These are phyloP conservation scores for Thecophora atra DNA, from an alignment of 2,888 invertebrate genomes.

Conservation along the genomic window DNA sequence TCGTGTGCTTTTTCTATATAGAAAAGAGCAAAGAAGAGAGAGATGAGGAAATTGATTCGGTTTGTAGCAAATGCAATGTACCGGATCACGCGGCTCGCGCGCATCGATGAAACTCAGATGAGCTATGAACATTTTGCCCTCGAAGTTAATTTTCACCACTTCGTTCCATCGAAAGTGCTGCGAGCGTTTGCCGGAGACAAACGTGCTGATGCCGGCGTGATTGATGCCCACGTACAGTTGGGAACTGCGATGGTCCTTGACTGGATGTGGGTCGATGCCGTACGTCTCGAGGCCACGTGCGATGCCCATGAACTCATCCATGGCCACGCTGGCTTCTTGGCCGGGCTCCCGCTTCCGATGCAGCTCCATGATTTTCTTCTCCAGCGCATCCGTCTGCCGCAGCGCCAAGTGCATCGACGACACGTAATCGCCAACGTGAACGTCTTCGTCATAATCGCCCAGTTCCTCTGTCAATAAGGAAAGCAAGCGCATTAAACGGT, in stretches of 20 bases:
- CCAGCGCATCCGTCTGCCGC: conserved; percentile 91
- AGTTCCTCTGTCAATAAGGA: conserved; percentile 83
- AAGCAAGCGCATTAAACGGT: too few relatives aligned
- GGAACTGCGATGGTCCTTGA: conserved; percentile 94
- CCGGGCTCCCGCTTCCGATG: conserved; percentile 89
- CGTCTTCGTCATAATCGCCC: conserved; percentile 91
- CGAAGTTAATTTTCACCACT: conserved; percentile 95
- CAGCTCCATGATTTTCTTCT: conserved; percentile 91
- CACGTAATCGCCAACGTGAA: conserved; percentile 89
- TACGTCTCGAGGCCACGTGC: conserved; percentile 94
- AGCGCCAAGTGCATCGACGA: conserved; percentile 89
- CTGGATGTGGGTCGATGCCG: conserved; percentile 97
- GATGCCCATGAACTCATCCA: conserved; percentile 89
- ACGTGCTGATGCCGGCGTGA: conserved; percentile 93
- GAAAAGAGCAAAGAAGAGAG: neutral
- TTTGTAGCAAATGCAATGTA: too few relatives aligned
- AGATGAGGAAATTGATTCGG: neutral
- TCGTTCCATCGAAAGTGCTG: conserved; percentile 97
- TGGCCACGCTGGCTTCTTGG: conserved; percentile 86
- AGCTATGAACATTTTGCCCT: conserved; percentile 97
- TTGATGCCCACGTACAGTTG: conserved; percentile 95
- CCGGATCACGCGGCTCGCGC: conserved; percentile 64
- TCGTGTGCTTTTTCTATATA: conserved; percentile 89
- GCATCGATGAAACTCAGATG: conserved; percentile 94
- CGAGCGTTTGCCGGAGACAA: conserved; percentile 90